Base-by-base conservation (phyloP, 2,888 invertebrate genomes). In the Matsumyia berberina region DNA sequence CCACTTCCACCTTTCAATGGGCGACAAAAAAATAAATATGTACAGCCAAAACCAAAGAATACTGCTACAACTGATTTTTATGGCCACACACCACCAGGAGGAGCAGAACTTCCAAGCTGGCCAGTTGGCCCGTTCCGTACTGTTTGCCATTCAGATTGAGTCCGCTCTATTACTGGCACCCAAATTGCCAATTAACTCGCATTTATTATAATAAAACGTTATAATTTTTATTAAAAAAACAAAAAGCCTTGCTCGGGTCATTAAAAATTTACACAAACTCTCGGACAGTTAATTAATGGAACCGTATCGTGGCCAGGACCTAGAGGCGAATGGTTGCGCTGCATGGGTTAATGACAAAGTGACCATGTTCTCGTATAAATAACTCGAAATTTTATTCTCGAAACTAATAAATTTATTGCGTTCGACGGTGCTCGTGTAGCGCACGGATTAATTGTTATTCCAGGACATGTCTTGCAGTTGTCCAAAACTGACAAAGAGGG, bases 111-210 rank as follows among this genome's bases (percentile, higher is more conserved):
- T 6, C 19, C 31, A 33, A 15, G 44, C 3, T 19, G 35, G 58
- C 12, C 37, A 12, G 17, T 17, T 9, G 42, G 35, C 11, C 57
- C 51, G 33, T 62, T 55, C 74, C 82, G 46, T 57, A 46, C 62
- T 86, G 77, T 86, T 86, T 82, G 73, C 72, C 55, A 79, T 86
- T 82, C 82, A 83, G 79, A 82, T 83, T 73, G 86, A 73, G 81
- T 78, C 55, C 79, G 82, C 79, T 80, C 82, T 78, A 86, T 81
- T 82, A 86, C 76, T 76, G 69, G 60, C 64, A 72, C 74, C 85
- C 29, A 80, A 86, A 87, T 87, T 86, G 87, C 81, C 87, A 87
- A 87, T 87, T 87, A 87, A 87, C 81, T 85, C 79, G 62, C 85
- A 83, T 74, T 86, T 85, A 85, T 85, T 85, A 86, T 83, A 81